Evolutionary conservation across 2,113 vertebrate genomes (phyloP).

Genomic region (Channa argus): DNA sequence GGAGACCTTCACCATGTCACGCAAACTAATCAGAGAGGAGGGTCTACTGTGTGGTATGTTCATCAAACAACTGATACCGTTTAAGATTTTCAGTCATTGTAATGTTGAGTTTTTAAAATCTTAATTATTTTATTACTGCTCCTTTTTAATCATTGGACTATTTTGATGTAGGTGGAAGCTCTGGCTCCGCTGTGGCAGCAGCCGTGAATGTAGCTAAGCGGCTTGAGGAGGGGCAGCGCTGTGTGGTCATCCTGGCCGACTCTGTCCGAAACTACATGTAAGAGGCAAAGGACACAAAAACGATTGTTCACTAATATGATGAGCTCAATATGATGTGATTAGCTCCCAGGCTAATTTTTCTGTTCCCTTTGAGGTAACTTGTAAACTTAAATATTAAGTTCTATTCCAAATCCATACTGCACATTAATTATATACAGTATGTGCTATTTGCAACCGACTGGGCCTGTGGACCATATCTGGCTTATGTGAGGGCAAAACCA

Average conservation of each 20-base stretch:
- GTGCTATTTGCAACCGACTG: too few relatives aligned
- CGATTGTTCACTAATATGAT: too few relatives aligned
- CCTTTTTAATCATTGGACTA: not conserved
- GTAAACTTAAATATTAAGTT: too few relatives aligned
- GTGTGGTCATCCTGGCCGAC: constrained; percentile 92
- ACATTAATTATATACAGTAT: too few relatives aligned
- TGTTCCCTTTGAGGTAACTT: too few relatives aligned
- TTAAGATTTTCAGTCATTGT: not conserved
- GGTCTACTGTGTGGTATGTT: constrained; percentile 91
- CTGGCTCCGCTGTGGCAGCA: constrained; percentile 86
- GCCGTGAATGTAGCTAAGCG: constrained; percentile 88
- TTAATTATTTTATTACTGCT: too few relatives aligned
- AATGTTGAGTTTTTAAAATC: too few relatives aligned
- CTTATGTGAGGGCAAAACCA: too few relatives aligned
- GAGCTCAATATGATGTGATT: too few relatives aligned
- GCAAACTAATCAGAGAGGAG: constrained; percentile 90
- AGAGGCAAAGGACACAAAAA: constrained; percentile 50
- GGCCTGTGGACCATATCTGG: too few relatives aligned
- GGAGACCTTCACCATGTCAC: constrained; percentile 86
- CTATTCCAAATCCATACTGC: too few relatives aligned
- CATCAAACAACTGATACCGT: not conserved
- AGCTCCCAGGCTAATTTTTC: too few relatives aligned
- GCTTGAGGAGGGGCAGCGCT: constrained; percentile 90
- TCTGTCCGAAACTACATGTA: constrained; percentile 96
- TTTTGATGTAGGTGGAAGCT: constrained; percentile 88